These are phyloP conservation scores for Sphaerophoria rueppellii DNA, from an alignment of 2,888 invertebrate species.

Conservation along the genomic window DNA sequence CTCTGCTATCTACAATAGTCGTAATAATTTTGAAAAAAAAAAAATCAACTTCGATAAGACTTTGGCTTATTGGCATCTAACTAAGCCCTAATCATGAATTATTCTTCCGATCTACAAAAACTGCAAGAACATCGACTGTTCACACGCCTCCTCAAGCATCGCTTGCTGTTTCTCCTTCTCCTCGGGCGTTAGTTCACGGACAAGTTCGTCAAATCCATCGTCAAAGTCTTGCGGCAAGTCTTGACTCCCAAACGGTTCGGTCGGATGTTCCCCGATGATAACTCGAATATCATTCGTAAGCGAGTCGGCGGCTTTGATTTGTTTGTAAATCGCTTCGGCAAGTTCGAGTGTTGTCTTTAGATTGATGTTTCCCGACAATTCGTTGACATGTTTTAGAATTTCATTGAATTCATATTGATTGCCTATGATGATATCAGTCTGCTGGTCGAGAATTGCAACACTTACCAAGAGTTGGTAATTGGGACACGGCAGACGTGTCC, in stretches of 20 bases:
- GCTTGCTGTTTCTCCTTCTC: slow-evolving; percentile 79
- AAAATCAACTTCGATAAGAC: slow-evolving; percentile 53
- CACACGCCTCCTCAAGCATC: slow-evolving; percentile 81
- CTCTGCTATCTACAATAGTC: slow-evolving; percentile 57
- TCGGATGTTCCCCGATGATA: slow-evolving; percentile 86
- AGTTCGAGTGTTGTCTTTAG: slow-evolving; percentile 90
- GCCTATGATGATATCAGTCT: slow-evolving; percentile 93
- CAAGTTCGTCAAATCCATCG: slow-evolving; percentile 80
- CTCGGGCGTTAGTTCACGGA: slow-evolving; percentile 77
- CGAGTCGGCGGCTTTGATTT: slow-evolving; percentile 88
- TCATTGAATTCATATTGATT: slow-evolving; percentile 97
- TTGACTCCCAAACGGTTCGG: slow-evolving; percentile 73
- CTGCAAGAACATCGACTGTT: slow-evolving; percentile 79
- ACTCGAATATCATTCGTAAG: slow-evolving; percentile 88
- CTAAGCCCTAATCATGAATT: slow-evolving; percentile 37
- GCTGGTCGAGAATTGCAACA: slow-evolving; percentile 95
- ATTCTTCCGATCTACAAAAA: slow-evolving; percentile 75
- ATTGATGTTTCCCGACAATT: slow-evolving; percentile 93
- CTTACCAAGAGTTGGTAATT: slow-evolving; percentile 98
- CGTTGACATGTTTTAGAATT: slow-evolving; percentile 98
- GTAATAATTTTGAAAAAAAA: slow-evolving; percentile 46
- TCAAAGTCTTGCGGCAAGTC: slow-evolving; percentile 79
- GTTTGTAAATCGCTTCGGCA: slow-evolving; percentile 96
- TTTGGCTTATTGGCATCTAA: slow-evolving; percentile 67
- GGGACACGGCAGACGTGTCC: slow-evolving; percentile 96